Evolutionary conservation across 2,113 vertebrate species (phyloP).

Genomic region (Ursus arctos): DNA sequence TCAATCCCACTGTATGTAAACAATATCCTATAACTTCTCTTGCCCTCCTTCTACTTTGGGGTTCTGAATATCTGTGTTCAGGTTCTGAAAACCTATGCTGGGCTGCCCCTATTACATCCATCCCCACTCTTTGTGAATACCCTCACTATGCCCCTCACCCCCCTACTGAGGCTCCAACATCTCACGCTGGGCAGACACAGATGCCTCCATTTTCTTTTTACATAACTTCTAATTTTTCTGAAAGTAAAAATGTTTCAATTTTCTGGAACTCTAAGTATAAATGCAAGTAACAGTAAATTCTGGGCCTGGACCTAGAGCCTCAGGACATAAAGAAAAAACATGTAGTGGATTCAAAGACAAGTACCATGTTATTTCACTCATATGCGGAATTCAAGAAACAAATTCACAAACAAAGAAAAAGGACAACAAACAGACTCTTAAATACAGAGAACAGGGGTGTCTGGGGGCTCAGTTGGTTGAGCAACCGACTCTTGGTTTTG

Average conservation of each 20-base stretch:
- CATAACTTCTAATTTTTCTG: neutral
- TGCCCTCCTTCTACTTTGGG: neutral
- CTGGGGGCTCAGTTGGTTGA: neutral
- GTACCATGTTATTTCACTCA: neutral
- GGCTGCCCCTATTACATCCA: neutral
- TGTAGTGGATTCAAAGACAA: neutral
- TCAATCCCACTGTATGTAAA: neutral
- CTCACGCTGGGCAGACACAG: neutral
- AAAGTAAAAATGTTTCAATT: neutral
- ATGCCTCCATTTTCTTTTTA: neutral
- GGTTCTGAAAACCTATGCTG: neutral
- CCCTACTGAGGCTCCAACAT: neutral
- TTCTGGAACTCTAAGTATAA: neutral
- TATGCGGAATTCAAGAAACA: neutral
- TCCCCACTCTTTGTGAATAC: neutral
- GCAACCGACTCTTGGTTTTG: neutral
- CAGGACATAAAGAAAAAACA: neutral
- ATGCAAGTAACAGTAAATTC: neutral
- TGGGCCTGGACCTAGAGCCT: neutral
- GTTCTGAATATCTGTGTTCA: neutral
- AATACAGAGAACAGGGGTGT: neutral
- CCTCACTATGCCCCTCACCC: fast-evolving
- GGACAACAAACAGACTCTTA: neutral
- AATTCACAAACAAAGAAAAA: neutral
- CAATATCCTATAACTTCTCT: neutral